These are phyloP conservation scores for Trichacis sp. DNA, from an alignment of 2,888 invertebrate species.

Conservation along the genomic window DNA sequence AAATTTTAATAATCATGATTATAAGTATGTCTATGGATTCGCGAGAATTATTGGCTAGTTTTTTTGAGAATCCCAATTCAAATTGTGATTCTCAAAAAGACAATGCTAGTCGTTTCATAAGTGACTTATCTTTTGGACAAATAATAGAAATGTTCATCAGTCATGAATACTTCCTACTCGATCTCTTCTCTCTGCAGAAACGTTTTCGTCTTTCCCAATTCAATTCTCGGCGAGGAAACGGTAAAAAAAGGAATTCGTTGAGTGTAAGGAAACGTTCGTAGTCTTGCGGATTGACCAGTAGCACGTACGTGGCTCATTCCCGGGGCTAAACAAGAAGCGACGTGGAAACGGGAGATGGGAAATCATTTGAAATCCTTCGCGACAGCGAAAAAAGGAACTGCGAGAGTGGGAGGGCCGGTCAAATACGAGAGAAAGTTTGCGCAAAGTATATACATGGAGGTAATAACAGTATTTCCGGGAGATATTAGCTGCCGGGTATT, in stretches of 20 bases:
- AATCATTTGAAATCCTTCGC: slow-evolving; percentile 52
- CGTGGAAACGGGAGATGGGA: slow-evolving; percentile 53
- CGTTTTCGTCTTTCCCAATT: too few relatives aligned
- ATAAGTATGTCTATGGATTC: too few relatives aligned
- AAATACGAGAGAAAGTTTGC: slow-evolving; percentile 49
- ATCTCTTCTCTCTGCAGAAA: too few relatives aligned
- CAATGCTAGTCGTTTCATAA: too few relatives aligned
- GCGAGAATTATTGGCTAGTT: too few relatives aligned
- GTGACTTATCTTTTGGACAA: too few relatives aligned
- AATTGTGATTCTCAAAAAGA: too few relatives aligned
- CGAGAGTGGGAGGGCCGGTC: slow-evolving; percentile 33
- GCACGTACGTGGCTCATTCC: slow-evolving; percentile 12
- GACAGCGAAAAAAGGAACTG: slow-evolving; percentile 38
- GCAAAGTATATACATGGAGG: slow-evolving; percentile 50
- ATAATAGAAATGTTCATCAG: too few relatives aligned
- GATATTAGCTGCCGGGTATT: slow-evolving; percentile 55
- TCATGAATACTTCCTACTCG: too few relatives aligned
- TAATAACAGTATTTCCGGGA: slow-evolving; percentile 63
- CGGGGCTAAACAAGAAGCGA: slow-evolving; percentile 51
- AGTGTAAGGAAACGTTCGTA: neutral
- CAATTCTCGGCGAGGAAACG: too few relatives aligned
- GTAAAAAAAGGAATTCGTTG: neutral
- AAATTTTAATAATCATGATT: too few relatives aligned
- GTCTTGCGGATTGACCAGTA: neutral
- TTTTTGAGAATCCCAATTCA: too few relatives aligned